A percentile compares a stretch with the other conserved stretches of the same genome.
Evolutionary conservation across 2,113 vertebrate genomes (phyloP).

Genomic region (Phyllostomus hastatus): DNA sequence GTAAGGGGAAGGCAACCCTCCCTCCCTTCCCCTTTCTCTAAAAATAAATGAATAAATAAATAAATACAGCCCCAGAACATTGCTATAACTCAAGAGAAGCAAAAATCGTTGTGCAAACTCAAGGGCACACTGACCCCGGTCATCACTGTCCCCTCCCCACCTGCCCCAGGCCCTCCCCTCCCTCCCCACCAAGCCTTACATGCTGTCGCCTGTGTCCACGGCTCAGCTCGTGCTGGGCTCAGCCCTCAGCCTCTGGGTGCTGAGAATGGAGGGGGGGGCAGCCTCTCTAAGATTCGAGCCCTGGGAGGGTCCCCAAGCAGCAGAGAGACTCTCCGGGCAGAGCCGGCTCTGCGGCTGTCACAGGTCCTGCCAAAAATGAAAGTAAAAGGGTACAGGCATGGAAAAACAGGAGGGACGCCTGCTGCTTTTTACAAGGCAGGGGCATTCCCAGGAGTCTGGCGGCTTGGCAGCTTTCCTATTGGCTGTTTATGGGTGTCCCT

Average conservation of each 20-base stretch:
- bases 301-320: background rate
- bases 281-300: background rate
- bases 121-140: fast-evolving
- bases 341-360: fast-evolving
- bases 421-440: background rate
- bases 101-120: background rate
- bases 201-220: background rate
- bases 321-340: background rate
- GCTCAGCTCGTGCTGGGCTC: background rate
- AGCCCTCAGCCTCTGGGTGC: background rate
- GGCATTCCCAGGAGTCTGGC: background rate
- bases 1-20: no score
- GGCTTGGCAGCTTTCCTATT: background rate
- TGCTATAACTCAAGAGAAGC: background rate
- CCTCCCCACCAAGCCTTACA: background rate
- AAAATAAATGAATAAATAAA: no score
- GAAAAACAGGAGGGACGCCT: background rate
- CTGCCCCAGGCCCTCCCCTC: background rate
- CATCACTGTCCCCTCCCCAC: background rate
- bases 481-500: background rate
- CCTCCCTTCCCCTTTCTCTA: no score
- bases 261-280: background rate
- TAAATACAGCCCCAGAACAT: background rate
- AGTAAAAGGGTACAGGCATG: background rate
- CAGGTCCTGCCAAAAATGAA: background rate